Percentiles rank a stretch among this genome's conserved stretches.
Conservation (phyloP, 2,888 invertebrate species). For the Galeopsomyia nigrocyanea region DNA sequence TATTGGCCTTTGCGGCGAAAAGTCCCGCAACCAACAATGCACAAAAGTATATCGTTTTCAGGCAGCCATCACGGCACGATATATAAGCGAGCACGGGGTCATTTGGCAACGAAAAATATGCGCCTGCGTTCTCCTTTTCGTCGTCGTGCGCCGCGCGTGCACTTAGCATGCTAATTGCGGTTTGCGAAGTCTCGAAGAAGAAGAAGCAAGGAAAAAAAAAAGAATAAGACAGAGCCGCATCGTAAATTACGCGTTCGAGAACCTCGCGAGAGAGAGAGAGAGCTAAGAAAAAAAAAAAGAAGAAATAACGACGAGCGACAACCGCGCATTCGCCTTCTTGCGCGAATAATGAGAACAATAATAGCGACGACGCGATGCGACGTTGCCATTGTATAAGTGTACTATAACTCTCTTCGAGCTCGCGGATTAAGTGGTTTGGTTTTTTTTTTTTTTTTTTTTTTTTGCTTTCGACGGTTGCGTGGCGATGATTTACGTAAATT, state of each 20-base stretch:
- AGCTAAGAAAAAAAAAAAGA: background rate
- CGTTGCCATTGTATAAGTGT: too few species aligned
- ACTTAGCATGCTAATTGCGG: slow-evolving; percentile 47
- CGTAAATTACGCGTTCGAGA: slow-evolving; percentile 43
- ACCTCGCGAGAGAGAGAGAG: background rate
- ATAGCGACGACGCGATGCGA: slow-evolving; percentile 4
- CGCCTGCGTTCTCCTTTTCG: too few species aligned
- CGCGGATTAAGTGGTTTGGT: too few species aligned
- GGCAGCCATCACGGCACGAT: too few species aligned
- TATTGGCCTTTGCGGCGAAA: background rate
- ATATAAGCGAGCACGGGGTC: too few species aligned
- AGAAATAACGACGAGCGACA: background rate
- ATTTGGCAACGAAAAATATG: too few species aligned
- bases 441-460: too few species aligned
- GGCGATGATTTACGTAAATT: too few species aligned
- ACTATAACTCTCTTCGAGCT: too few species aligned
- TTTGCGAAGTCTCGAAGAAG: background rate
- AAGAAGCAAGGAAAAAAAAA: background rate
- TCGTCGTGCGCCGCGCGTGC: slow-evolving; percentile 26
- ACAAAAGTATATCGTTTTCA: too few species aligned
- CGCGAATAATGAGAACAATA: slow-evolving; percentile 10
- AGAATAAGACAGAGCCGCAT: slow-evolving; percentile 17
- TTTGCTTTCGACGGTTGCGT: too few species aligned
- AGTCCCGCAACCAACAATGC: background rate
- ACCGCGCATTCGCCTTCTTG: slow-evolving; percentile 3